Evolutionary conservation across 2,888 invertebrate genomes (phyloP), one percentile per base, ranked within the genome.

Genomic region (Girardia tigrina): DNA sequence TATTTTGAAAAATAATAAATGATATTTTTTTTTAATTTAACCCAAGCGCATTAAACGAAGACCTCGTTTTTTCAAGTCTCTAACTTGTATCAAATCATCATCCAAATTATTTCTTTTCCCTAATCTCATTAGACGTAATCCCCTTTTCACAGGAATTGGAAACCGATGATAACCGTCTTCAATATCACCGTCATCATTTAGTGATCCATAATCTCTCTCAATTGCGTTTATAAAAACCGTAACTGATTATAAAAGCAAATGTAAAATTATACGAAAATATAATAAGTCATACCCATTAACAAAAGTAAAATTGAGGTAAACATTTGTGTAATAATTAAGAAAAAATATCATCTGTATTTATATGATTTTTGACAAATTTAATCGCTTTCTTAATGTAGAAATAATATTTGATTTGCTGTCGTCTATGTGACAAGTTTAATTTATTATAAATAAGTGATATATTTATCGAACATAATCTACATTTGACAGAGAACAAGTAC

Each of bases 51-150:
- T 56, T 56, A 56, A 56, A 20, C 56, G 4, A 6, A 56, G 23
- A 56, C 56, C 56, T 56, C 56, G n/a, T 56, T 56, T 56, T 56
- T 56, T 56, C 56, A 56, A 20, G 23, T 56, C 56, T 56, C 56
- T 56, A n/a, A 56, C 4, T 56, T 56, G 56, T 36, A 36, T 36
- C 8, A 36, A 8, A 56, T 12, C 4, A 23, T 56, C 56, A 56
- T 56, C 56, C 4, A 20, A 6, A n/a, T 20, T 20, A 56, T 56
- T 56, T 16, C 56, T 56, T 16, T 56, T 56, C 4, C 56, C 56
- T 56, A 56, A 56, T n/a, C 56, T 56, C 56, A 56, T 56, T 56
- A 56, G 23, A 20, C 56, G 4, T 2, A 56, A 23, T 8, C 56
- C 56, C 23, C 56, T 56, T 16, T 56, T 56, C n/a, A 8, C 4